Evolutionary conservation across 2,888 invertebrate species (phyloP).

Genomic region (Stenoptilia bipunctidactyla): DNA sequence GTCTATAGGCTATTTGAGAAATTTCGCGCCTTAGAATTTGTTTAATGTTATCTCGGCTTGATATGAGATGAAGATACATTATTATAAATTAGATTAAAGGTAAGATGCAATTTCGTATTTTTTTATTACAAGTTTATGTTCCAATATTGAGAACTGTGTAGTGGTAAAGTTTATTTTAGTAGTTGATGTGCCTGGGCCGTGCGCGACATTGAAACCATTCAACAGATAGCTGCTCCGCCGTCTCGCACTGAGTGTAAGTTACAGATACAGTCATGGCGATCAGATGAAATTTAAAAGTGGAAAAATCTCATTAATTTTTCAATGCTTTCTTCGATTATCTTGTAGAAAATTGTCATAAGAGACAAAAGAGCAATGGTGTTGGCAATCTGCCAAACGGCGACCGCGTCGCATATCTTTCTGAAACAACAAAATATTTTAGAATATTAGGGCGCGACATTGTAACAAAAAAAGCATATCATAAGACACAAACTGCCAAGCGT

Average conservation of each 20-base stretch:
- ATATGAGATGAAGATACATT: too few relatives aligned
- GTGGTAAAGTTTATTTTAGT: too few relatives aligned
- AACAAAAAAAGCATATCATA: neutral
- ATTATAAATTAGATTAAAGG: too few relatives aligned
- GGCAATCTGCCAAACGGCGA: conserved; percentile 56
- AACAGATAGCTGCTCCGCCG: neutral
- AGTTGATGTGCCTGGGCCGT: too few relatives aligned
- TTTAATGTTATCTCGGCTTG: too few relatives aligned
- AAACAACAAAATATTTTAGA: conserved; percentile 48
- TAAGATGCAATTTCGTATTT: too few relatives aligned
- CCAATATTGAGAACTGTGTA: too few relatives aligned
- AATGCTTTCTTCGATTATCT: conserved; percentile 23
- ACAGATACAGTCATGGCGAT: too few relatives aligned
- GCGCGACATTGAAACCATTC: neutral
- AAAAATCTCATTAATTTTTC: neutral
- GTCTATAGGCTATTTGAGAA: too few relatives aligned
- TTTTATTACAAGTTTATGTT: too few relatives aligned
- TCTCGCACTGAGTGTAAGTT: neutral
- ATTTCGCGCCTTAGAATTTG: too few relatives aligned
- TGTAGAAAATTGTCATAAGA: conserved; percentile 46
- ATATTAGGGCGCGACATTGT: conserved; percentile 25
- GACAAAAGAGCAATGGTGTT: conserved; percentile 57
- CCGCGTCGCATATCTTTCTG: conserved; percentile 50
- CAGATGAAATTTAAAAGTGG: neutral
- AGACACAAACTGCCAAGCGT: neutral